Percentiles rank a stretch among this genome's conserved stretches.
Evolutionary conservation across 2,113 vertebrate species (phyloP).

Genomic region (Epinephelus moara): DNA sequence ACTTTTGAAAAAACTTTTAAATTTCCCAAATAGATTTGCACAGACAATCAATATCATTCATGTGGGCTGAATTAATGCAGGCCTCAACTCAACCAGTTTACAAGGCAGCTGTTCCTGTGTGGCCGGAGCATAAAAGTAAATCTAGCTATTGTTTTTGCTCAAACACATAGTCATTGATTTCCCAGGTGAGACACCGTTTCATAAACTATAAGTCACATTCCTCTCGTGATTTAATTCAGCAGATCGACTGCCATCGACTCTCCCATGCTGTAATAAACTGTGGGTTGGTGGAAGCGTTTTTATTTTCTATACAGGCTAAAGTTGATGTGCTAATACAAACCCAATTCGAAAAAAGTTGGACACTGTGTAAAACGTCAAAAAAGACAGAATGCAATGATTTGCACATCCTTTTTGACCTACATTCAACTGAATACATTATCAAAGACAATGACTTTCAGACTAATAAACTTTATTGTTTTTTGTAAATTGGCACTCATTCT

Average conservation of each 20-base stretch:
- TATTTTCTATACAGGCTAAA: background rate
- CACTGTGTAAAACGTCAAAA: too few relatives aligned
- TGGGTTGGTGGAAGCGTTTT: background rate
- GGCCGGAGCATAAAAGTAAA: slow-evolving; percentile 8
- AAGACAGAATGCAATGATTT: too few relatives aligned
- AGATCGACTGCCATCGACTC: background rate
- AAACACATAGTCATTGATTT: slow-evolving; percentile 45
- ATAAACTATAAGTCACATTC: slow-evolving; percentile 48
- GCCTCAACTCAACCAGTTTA: slow-evolving; percentile 1
- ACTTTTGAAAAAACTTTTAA: slow-evolving; percentile 44
- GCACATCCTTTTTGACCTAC: too few relatives aligned
- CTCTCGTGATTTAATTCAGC: background rate
- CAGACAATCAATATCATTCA: slow-evolving; percentile 49
- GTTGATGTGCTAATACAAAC: background rate
- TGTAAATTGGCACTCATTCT: too few relatives aligned
- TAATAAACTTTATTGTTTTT: too few relatives aligned
- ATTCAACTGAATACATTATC: too few relatives aligned
- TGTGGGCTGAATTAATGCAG: slow-evolving; percentile 35
- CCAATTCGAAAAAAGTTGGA: too few relatives aligned
- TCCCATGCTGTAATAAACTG: background rate
- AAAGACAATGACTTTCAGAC: too few relatives aligned
- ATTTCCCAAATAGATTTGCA: slow-evolving; percentile 48
- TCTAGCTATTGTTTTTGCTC: slow-evolving; percentile 32
- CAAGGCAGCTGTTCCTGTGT: slow-evolving; percentile 1
- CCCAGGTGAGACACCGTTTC: slow-evolving; percentile 39